These are phyloP conservation scores for Trichogramma pretiosum DNA, from an alignment of 1,140 invertebrate species.

Conservation along the genomic window DNA sequence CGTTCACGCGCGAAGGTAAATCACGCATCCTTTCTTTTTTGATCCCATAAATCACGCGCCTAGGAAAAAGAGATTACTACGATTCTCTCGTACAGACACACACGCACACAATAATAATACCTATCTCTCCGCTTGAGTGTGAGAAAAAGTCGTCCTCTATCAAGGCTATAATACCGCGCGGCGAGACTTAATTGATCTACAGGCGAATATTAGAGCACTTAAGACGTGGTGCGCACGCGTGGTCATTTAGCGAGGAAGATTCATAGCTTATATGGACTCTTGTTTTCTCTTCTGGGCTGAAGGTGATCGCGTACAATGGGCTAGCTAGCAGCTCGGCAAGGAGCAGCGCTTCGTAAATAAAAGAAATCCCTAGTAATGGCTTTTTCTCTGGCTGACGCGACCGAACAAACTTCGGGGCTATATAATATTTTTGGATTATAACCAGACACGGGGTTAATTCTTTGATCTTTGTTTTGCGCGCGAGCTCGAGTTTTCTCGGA, in stretches of 20 bases:
- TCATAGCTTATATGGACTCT: conserved; percentile 23
- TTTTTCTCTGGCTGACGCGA: conserved; percentile 28
- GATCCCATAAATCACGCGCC: not conserved
- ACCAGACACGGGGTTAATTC: conserved; percentile 41
- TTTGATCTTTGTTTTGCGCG: conserved; percentile 47
- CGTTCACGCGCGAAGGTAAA: too few relatives aligned
- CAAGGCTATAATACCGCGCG: too few relatives aligned
- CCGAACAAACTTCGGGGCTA: too few relatives aligned
- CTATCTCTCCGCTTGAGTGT: conserved; percentile 1
- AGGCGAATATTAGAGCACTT: conserved; percentile 33
- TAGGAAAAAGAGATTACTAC: not conserved
- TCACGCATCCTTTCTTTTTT: not conserved
- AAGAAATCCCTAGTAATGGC: conserved; percentile 45
- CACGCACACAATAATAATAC: too few relatives aligned
- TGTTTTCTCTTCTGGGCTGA: conserved; percentile 9
- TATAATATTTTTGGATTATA: too few relatives aligned
- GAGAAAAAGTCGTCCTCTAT: too few relatives aligned
- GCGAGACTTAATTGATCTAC: conserved; percentile 45
- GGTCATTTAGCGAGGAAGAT: conserved; percentile 35
- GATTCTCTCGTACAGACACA: too few relatives aligned
- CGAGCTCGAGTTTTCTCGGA: too few relatives aligned
- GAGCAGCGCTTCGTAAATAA: conserved; percentile 40
- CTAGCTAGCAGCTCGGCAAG: not conserved
- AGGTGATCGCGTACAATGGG: not conserved
- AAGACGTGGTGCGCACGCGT: conserved; percentile 24